Conservation (phyloP, 1,140 invertebrate genomes). For the Drosophila fuyamai region DNA sequence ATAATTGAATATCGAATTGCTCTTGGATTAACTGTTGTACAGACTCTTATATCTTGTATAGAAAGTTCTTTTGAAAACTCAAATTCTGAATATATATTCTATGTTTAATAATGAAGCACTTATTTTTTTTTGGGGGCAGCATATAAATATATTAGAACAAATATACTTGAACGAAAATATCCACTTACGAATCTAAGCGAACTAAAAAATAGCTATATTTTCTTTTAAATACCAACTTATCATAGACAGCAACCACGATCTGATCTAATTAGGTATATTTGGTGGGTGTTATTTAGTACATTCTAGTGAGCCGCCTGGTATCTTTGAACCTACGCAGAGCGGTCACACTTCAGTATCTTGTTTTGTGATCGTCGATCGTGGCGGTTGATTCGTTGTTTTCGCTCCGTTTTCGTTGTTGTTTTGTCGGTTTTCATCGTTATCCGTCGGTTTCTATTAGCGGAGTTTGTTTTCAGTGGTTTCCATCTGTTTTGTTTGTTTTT, state of each 20-base stretch:
- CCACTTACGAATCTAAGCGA: too few species aligned
- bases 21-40: too few species aligned
- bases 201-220: too few species aligned
- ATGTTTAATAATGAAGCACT: too few species aligned
- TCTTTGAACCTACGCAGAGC: neutral
- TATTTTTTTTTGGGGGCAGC: too few species aligned
- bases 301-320: neutral
- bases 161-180: too few species aligned
- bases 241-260: neutral
- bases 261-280: neutral
- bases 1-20: too few species aligned
- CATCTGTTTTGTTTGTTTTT: conserved; percentile 12
- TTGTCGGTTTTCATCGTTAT: conserved; percentile 13
- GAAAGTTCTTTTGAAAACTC: too few species aligned
- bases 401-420: conserved; percentile 3
- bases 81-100: too few species aligned
- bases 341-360: neutral
- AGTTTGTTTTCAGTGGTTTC: conserved; percentile 13
- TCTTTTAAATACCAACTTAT: too few species aligned
- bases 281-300: neutral
- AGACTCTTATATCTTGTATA: too few species aligned
- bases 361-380: neutral
- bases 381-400: neutral
- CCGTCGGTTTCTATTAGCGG: conserved; percentile 19
- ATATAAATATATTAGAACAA: too few species aligned